Evolutionary conservation across 2,113 vertebrate species (phyloP).

Genomic region (Corapipo altera): DNA sequence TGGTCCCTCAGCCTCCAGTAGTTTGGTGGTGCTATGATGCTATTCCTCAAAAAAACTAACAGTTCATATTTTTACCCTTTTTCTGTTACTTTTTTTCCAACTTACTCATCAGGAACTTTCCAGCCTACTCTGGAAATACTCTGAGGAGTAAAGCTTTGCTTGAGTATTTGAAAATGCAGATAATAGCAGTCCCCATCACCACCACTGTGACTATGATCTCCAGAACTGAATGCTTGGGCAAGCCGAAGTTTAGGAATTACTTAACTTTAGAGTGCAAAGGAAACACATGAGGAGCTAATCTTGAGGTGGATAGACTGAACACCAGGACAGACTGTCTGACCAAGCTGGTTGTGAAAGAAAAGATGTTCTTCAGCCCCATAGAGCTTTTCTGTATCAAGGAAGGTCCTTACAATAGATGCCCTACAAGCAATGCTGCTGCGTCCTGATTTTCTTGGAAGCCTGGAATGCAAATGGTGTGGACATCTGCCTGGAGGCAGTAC

Average conservation of each 20-base stretch:
- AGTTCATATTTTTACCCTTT: background rate
- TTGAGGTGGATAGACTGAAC: background rate
- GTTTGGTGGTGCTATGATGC: background rate
- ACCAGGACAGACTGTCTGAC: background rate
- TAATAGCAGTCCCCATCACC: background rate
- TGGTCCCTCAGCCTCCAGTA: background rate
- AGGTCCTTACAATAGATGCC: background rate
- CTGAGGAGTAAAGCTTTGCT: background rate
- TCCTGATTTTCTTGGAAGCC: background rate
- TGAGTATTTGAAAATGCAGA: background rate
- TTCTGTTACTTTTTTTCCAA: background rate
- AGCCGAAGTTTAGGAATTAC: background rate
- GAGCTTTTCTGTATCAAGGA: background rate
- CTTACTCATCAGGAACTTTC: background rate
- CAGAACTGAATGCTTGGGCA: background rate
- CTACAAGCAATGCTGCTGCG: background rate
- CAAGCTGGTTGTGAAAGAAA: background rate
- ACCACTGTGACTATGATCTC: fast-evolving
- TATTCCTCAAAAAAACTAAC: background rate
- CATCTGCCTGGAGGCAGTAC: background rate
- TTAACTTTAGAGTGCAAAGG: background rate
- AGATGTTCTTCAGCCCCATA: background rate
- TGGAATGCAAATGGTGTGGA: fast-evolving
- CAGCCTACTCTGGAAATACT: background rate
- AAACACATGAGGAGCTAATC: fast-evolving